A percentile compares a stretch with the other conserved stretches of the same genome.
phyloP scores from a whole-genome alignment of 2,113 vertebrate species.

The Porphyrio hochstetteri region DNA sequence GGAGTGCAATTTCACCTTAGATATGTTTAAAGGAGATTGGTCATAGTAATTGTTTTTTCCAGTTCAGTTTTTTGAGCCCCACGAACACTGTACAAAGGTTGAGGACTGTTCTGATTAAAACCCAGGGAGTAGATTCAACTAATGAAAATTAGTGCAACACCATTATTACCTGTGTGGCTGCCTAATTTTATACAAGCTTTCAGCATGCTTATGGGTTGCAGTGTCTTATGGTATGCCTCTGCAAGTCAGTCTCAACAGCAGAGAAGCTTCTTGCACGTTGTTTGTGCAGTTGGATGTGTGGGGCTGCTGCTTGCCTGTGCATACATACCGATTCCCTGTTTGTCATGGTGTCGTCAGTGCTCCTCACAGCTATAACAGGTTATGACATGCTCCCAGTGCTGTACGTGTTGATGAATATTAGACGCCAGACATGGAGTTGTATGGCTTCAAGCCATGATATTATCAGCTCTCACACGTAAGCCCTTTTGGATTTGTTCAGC shows the following conservation, averaged over 20 bases:
- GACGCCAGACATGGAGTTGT: neutral
- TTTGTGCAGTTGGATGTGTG: neutral
- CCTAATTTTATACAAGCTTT: neutral
- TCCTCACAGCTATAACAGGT: neutral
- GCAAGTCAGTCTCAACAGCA: neutral
- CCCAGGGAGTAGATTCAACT: neutral
- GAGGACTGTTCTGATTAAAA: neutral
- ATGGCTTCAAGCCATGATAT: neutral
- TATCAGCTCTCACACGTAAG: neutral
- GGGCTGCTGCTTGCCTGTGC: neutral
- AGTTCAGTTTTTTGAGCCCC: neutral
- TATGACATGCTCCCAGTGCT: neutral
- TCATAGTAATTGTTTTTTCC: neutral
- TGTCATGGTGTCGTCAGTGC: neutral
- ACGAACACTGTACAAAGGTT: neutral
- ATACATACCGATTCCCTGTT: neutral
- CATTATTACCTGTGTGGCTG: rapidly evolving
- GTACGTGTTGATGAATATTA: neutral
- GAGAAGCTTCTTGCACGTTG: neutral
- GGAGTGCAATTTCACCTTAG: neutral
- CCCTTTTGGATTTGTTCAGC: neutral
- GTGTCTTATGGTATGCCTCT: neutral
- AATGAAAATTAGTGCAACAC: neutral
- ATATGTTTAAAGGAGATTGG: neutral
- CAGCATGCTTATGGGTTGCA: neutral